Percentiles rank a stretch among this genome's conserved stretches.
These are phyloP conservation scores for Pimpla rufipes DNA, from an alignment of 2,888 invertebrate species.

Conservation along the genomic window DNA sequence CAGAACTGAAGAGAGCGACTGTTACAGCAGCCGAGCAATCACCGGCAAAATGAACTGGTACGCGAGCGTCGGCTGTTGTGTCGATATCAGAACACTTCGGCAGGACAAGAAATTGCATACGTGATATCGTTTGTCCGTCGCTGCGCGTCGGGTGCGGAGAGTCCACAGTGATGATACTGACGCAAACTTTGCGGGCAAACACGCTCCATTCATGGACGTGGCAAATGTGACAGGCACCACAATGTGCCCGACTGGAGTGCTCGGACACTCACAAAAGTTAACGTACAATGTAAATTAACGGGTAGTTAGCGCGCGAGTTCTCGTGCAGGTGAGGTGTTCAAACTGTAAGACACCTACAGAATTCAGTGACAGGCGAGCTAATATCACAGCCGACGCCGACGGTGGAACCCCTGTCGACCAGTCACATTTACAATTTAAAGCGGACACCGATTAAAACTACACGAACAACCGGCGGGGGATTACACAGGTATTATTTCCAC, in stretches of 20 bases:
- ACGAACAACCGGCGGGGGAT: slow-evolving; percentile 69
- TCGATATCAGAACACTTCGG: slow-evolving; percentile 4
- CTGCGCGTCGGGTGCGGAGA: not conserved
- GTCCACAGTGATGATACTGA: not conserved
- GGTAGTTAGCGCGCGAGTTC: not conserved
- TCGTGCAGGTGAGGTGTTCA: not conserved
- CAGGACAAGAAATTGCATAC: slow-evolving; percentile 15
- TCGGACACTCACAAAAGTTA: not conserved
- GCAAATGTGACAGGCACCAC: slow-evolving; percentile 9
- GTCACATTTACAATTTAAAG: slow-evolving; percentile 75
- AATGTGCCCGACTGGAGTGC: slow-evolving; percentile 41
- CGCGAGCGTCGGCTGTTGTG: not conserved
- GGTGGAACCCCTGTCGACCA: slow-evolving; percentile 38
- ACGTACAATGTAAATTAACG: slow-evolving; percentile 4
- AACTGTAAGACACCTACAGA: not conserved
- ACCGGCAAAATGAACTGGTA: not conserved
- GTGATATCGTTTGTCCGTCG: not conserved
- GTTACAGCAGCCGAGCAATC: slow-evolving; percentile 36
- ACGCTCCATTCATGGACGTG: not conserved
- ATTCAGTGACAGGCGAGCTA: not conserved
- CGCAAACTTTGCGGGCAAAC: not conserved
- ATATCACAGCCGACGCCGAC: slow-evolving; percentile 44
- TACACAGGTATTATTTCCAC: slow-evolving; percentile 59
- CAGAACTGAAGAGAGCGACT: slow-evolving; percentile 17
- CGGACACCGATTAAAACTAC: slow-evolving; percentile 75